Percentiles rank a stretch among this genome's conserved stretches.
Conservation (phyloP, 1,140 invertebrate species). For the Hestina assimilis region DNA sequence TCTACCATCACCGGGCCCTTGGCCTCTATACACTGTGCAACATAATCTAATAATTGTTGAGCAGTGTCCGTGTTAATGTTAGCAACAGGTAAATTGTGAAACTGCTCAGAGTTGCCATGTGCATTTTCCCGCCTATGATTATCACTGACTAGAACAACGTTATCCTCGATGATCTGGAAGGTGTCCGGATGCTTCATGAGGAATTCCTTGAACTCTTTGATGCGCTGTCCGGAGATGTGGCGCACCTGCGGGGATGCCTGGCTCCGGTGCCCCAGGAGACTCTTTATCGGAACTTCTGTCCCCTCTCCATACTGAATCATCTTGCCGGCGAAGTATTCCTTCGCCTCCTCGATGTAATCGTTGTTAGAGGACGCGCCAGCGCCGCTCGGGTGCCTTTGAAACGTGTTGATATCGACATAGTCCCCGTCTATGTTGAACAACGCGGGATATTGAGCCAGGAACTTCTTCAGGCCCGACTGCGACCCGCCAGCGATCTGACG, state of each 20-base stretch:
- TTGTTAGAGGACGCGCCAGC: conserved; percentile 81
- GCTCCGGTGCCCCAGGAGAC: conserved; percentile 93
- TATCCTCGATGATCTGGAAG: conserved; percentile 94
- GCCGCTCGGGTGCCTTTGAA: conserved; percentile 79
- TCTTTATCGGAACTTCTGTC: conserved; percentile 95
- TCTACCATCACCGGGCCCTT: conserved; percentile 91
- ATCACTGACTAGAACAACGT: conserved; percentile 82
- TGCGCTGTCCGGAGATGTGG: conserved; percentile 95
- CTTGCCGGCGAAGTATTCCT: conserved; percentile 96
- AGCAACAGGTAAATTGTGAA: conserved; percentile 83
- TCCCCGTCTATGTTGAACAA: conserved; percentile 95
- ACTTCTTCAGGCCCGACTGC: conserved; percentile 95
- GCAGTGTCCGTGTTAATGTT: conserved; percentile 90
- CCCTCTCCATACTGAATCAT: conserved; percentile 92
- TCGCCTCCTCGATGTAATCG: conserved; percentile 94
- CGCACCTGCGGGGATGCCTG: conserved; percentile 97
- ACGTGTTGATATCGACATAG: conserved; percentile 92
- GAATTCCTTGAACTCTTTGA: conserved; percentile 96
- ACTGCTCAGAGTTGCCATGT: conserved; percentile 79
- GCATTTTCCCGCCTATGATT: conserved; percentile 79
- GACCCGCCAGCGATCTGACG: conserved; percentile 96
- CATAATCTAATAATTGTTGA: conserved; percentile 87
- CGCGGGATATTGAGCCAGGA: conserved; percentile 93
- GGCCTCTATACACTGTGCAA: conserved; percentile 86
- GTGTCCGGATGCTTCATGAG: conserved; percentile 90